Conservation (phyloP, 1,140 invertebrate genomes). For the Trichoplusia ni region DNA sequence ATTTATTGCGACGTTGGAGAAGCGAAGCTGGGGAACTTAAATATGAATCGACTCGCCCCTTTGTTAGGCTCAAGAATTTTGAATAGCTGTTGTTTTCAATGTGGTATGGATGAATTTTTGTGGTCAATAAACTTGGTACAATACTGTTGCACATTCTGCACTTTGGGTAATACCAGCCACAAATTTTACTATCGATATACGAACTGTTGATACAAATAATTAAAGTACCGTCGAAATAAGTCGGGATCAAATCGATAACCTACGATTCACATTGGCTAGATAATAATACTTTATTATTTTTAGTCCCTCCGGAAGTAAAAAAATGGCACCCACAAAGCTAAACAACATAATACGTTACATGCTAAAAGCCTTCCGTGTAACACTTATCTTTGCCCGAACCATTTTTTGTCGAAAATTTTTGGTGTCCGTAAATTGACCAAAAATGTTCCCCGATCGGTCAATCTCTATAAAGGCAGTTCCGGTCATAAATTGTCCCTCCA, state of each 20-base stretch:
- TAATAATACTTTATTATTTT: no score
- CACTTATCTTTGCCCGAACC: constrained; percentile 5
- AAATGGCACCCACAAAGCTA: not conserved
- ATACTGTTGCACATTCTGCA: no score
- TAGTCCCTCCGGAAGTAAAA: constrained; percentile 9
- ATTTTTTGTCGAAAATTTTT: constrained; percentile 8
- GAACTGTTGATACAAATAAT: no score
- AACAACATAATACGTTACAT: not conserved
- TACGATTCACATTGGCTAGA: no score
- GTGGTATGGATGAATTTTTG: not conserved
- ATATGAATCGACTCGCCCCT: not conserved
- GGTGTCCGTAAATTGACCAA: constrained; percentile 26
- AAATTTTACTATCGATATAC: no score
- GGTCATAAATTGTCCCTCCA: constrained; percentile 44
- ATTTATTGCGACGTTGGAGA: constrained; percentile 31
- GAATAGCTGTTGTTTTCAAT: not conserved
- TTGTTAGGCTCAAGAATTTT: not conserved
- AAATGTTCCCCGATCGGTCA: constrained; percentile 38
- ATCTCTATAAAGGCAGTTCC: constrained; percentile 47
- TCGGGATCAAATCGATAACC: no score
- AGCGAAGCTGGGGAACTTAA: not conserved
- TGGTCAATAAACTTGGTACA: not conserved
- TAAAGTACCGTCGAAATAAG: no score
- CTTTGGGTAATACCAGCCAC: no score
- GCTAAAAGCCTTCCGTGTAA: constrained; percentile 27